Conservation (phyloP, 2,113 vertebrate species). For the Trinectes maculatus region DNA sequence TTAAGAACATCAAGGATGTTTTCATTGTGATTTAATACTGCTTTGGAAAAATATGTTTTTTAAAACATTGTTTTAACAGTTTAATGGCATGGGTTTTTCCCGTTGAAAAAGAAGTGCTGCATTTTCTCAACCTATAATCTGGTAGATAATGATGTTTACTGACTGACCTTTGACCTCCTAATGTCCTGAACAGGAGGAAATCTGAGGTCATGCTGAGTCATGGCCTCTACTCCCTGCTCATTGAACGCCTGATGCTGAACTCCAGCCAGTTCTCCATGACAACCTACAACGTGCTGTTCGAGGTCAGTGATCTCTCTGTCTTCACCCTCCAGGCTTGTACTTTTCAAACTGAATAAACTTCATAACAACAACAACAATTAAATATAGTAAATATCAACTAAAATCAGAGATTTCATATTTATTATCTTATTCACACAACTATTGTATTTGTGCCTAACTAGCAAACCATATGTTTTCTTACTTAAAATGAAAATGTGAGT, state of each 20-base stretch:
- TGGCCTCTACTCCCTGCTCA: constrained; percentile 93
- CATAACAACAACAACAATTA: background rate
- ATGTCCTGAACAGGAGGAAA: constrained; percentile 87
- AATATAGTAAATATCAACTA: background rate
- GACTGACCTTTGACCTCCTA: constrained; percentile 38
- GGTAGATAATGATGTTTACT: constrained; percentile 8
- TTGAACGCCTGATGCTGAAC: constrained; percentile 94
- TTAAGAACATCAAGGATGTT: no score
- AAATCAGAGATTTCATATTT: background rate
- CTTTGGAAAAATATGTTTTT: no score
- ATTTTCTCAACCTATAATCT: background rate
- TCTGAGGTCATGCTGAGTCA: constrained; percentile 96
- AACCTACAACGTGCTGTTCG: constrained; percentile 96
- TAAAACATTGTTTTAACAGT: no score
- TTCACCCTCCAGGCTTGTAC: background rate
- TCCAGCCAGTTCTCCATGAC: constrained; percentile 92
- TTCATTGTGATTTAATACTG: background rate
- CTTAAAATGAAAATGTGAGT: background rate
- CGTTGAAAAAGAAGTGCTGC: background rate
- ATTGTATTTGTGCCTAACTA: background rate
- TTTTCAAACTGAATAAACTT: background rate
- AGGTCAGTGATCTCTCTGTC: constrained; percentile 81
- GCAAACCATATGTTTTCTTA: background rate
- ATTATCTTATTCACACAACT: background rate
- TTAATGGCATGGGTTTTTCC: background rate